A percentile compares a stretch with the other conserved stretches of the same genome.
Evolutionary conservation across 2,888 invertebrate species (phyloP).

Genomic region (Ommatoiulus sabulosus): DNA sequence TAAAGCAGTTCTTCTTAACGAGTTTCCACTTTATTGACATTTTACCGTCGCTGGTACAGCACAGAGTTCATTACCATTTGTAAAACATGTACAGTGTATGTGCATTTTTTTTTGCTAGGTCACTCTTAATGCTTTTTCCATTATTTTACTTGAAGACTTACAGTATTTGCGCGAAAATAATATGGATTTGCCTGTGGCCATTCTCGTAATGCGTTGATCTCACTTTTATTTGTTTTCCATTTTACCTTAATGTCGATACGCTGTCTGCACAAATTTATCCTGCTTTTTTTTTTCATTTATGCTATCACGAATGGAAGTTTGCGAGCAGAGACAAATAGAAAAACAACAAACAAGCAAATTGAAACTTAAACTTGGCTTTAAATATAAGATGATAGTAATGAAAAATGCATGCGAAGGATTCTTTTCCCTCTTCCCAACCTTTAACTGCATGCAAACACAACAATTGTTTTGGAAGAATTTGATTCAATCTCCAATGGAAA

Average conservation of each 20-base stretch:
- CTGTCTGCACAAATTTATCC: background rate
- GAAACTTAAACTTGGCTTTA: conserved; percentile 44
- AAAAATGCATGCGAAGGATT: conserved; percentile 10
- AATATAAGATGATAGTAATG: conserved; percentile 31
- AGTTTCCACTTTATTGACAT: no score
- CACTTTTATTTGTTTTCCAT: background rate
- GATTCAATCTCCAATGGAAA: conserved; percentile 1
- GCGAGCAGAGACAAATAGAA: background rate
- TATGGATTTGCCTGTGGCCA: background rate
- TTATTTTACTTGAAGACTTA: background rate
- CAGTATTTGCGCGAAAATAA: background rate
- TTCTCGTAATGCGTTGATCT: conserved; percentile 32
- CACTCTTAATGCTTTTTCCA: background rate
- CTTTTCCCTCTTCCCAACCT: background rate
- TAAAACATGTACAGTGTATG: no score
- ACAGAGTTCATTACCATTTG: no score
- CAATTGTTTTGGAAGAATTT: background rate
- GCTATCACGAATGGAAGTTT: background rate
- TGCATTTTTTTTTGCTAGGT: no score
- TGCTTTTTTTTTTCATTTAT: background rate
- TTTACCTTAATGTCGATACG: background rate
- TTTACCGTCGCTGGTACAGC: no score
- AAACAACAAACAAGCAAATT: conserved; percentile 29
- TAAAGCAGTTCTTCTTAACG: no score
- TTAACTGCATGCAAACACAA: background rate